Evolutionary conservation across 2,113 vertebrate species (phyloP).

Genomic region (Catharus fuscescens): DNA sequence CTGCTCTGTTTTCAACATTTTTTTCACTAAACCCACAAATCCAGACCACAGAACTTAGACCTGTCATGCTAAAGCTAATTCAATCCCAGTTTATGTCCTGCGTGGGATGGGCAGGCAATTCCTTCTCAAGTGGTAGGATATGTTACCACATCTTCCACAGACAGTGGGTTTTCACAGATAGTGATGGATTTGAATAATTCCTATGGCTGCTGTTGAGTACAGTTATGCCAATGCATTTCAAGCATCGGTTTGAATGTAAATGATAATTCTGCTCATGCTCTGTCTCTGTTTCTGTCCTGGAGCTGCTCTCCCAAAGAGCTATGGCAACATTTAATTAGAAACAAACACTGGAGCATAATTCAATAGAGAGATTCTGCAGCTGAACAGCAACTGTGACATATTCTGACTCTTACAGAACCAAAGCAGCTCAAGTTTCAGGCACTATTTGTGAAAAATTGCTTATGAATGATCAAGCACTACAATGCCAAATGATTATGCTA

Average conservation of each 20-base stretch:
- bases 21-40: neutral
- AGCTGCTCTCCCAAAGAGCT: neutral
- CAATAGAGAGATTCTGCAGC: neutral
- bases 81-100: neutral
- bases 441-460: neutral
- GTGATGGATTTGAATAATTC: neutral
- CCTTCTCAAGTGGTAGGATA: neutral
- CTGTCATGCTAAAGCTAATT: neutral
- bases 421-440: neutral
- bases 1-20: neutral
- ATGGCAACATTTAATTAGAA: neutral
- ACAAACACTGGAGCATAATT: neutral
- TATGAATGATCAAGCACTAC: neutral
- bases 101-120: neutral
- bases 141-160: neutral
- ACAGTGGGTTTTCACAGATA: neutral
- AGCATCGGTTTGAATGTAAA: neutral
- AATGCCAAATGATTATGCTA: fast-evolving
- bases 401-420: neutral
- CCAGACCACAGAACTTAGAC: neutral
- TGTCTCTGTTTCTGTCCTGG: neutral
- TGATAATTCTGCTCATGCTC: neutral
- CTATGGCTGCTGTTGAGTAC: neutral
- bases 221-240: neutral
- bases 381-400: neutral